Percentiles rank a stretch among this genome's conserved stretches.
Evolutionary conservation across 2,113 vertebrate species (phyloP).

Genomic region (Hiodon tergisus): DNA sequence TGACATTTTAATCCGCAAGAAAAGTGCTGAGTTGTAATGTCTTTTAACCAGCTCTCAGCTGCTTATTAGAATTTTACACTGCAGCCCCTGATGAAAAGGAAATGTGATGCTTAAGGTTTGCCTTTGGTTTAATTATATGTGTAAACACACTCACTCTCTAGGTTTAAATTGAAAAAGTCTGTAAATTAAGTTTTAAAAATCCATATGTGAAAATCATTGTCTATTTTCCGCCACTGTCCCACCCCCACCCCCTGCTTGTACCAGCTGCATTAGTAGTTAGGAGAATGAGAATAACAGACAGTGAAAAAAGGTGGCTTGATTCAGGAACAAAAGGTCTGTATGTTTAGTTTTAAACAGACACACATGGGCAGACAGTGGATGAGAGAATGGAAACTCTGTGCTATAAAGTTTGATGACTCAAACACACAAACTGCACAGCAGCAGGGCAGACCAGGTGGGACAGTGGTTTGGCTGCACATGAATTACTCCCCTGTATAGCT

Average conservation of each 20-base stretch:
- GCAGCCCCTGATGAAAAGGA: not conserved
- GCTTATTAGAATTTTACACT: not conserved
- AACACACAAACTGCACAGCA: not conserved
- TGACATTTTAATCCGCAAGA: not conserved
- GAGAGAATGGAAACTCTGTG: constrained; percentile 22
- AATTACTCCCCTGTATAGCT: not conserved
- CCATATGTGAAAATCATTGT: too few relatives aligned
- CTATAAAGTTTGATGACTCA: constrained; percentile 11
- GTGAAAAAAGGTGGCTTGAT: constrained; percentile 1
- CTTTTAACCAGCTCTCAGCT: not conserved
- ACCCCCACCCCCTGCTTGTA: too few relatives aligned
- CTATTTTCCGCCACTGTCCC: too few relatives aligned
- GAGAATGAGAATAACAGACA: not conserved
- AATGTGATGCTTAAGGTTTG: not conserved
- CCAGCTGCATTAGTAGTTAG: not conserved
- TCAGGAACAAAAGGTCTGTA: constrained; percentile 1
- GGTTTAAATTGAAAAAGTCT: too few relatives aligned
- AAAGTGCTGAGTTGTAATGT: constrained; percentile 8
- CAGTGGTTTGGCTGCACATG: not conserved
- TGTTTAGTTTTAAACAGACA: constrained; percentile 17
- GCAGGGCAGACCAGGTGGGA: constrained; percentile 1
- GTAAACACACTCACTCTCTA: too few relatives aligned
- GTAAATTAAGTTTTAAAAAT: too few relatives aligned
- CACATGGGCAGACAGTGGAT: not conserved
- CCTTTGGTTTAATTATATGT: too few relatives aligned